Conservation (phyloP, 2,113 vertebrate genomes). For the Chaetodon auriga region DNA sequence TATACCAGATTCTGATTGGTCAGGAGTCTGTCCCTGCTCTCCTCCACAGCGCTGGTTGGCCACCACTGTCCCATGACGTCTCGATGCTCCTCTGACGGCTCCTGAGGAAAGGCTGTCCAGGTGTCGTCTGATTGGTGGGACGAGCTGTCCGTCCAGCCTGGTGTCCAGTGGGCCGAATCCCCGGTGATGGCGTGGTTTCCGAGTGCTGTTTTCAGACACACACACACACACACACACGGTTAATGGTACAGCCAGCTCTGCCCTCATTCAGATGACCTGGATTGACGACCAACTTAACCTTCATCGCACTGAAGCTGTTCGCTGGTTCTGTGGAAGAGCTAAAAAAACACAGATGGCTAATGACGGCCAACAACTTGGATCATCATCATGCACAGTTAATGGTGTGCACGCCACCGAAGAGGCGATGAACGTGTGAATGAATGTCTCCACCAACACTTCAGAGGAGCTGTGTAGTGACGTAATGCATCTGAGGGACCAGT, state of each 20-base stretch:
- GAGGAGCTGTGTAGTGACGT: background rate
- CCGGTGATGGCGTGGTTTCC: conserved; percentile 38
- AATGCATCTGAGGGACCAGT: too few relatives aligned
- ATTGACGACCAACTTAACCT: background rate
- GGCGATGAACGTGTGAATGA: background rate
- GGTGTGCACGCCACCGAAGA: background rate
- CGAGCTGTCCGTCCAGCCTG: conserved; percentile 58
- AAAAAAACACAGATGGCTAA: background rate
- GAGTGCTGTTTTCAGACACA: conserved; percentile 55
- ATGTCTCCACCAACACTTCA: too few relatives aligned
- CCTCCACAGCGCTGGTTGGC: conserved; percentile 71
- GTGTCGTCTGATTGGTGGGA: conserved; percentile 66
- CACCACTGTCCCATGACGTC: conserved; percentile 78
- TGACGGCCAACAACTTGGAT: background rate
- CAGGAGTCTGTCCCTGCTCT: conserved; percentile 34
- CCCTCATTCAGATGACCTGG: conserved; percentile 17
- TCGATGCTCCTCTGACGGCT: conserved; percentile 24
- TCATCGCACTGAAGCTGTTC: background rate
- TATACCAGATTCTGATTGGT: conserved; percentile 72
- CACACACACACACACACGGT: conserved; percentile 12
- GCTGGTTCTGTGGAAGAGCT: background rate
- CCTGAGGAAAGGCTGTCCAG: conserved; percentile 82
- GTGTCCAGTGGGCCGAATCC: conserved; percentile 52
- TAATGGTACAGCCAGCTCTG: background rate
- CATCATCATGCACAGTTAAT: conserved; percentile 11